Percentiles rank a stretch among this genome's conserved stretches.
phyloP scores from a whole-genome alignment of 2,888 invertebrate species.

The Norana najaformis region DNA sequence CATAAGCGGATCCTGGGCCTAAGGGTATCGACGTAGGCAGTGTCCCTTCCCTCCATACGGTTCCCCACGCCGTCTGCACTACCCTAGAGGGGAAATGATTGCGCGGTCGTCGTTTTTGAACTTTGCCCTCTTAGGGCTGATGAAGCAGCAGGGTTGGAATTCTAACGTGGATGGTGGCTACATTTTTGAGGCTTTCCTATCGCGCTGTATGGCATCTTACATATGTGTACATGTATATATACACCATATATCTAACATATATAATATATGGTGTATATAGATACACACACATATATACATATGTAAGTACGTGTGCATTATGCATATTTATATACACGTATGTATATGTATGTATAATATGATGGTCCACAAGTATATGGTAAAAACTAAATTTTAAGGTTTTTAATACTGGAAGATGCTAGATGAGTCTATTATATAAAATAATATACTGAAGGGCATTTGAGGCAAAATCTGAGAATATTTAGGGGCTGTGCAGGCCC shows the following conservation, averaged over 20 bases:
- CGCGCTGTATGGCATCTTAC: neutral
- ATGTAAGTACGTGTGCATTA: too few species aligned
- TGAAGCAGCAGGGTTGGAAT: neutral
- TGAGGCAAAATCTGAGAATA: too few species aligned
- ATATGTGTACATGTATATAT: neutral
- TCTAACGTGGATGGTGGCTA: neutral
- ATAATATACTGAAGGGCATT: too few species aligned
- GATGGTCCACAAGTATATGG: too few species aligned
- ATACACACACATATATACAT: too few species aligned
- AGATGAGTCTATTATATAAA: too few species aligned
- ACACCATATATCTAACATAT: neutral
- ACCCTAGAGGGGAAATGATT: neutral
- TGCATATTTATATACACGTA: too few species aligned
- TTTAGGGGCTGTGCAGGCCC: too few species aligned
- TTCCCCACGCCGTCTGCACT: neutral
- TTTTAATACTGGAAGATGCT: too few species aligned
- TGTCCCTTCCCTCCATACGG: neutral
- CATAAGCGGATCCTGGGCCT: neutral
- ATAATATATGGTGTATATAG: neutral
- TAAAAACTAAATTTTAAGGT: too few species aligned
- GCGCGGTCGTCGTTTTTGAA: neutral
- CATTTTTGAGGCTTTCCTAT: neutral
- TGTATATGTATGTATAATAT: too few species aligned
- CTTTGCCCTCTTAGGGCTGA: neutral
- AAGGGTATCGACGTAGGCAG: neutral